Evolutionary conservation across 2,888 invertebrate genomes (phyloP).

Genomic region (Meteorus cinctellus): DNA sequence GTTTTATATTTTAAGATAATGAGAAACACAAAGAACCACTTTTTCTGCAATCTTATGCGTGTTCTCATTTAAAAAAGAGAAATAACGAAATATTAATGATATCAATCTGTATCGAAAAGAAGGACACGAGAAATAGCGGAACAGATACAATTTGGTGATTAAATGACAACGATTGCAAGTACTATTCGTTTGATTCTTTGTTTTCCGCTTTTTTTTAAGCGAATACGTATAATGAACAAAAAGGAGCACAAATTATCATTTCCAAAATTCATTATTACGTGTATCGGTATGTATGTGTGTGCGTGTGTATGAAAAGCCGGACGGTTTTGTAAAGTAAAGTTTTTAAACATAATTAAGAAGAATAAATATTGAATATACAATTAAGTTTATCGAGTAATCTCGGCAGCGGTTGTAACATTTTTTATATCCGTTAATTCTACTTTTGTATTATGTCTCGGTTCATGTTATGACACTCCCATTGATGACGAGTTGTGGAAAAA

Average conservation of each 20-base stretch:
- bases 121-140: neutral
- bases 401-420: neutral
- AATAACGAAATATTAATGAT: neutral
- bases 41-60: neutral
- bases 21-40: neutral
- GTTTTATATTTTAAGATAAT: slow-evolving; percentile 13
- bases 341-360: slow-evolving; percentile 28
- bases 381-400: neutral
- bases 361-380: slow-evolving; percentile 43
- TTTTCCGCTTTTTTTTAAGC: neutral
- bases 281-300: neutral
- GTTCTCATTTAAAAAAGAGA: neutral
- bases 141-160: neutral
- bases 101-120: neutral
- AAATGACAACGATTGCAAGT: slow-evolving; percentile 20
- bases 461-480: neutral
- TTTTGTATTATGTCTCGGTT: neutral
- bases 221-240: slow-evolving; percentile 6
- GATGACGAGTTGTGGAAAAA: neutral
- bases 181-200: neutral
- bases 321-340: slow-evolving; percentile 42
- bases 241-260: slow-evolving; percentile 15
- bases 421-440: neutral
- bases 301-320: slow-evolving; percentile 33
- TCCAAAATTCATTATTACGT: slow-evolving; percentile 34